Base-by-base conservation (phyloP, 2,113 vertebrate genomes). In the Urocolius indicus region DNA sequence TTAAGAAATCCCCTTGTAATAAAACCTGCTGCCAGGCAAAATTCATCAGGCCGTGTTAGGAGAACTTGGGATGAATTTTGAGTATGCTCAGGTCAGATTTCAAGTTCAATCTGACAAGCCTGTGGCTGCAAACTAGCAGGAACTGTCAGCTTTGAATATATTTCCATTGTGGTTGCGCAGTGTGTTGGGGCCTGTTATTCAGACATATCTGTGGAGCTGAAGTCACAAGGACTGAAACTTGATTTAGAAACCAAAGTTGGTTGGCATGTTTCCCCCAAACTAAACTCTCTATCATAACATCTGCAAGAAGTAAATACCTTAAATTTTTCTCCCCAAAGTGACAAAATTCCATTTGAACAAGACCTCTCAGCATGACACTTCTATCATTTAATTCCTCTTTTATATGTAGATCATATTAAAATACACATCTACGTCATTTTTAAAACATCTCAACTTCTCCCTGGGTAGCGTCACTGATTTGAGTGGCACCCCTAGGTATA, bases 31-130 rank as follows among this genome's bases (percentile, higher is more conserved):
- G 76, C 76, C 68, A 96, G 87, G 92, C 92, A 95, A 93, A 90
- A 96, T 74, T 96, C 88, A 94, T 93, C 94, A 92, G 57, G 85
- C 90, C 65, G 65, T 5, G 16, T 88, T 59, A 91, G 63, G 59
- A 93, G 87, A 92, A 86, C 65, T 93, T 77, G 82, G 90, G 79
- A 69, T 96, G 94, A 96, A 96, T 97, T 96, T 93, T 95, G 82
- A 96, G 85, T 80, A 36, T 68, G 68, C 24, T 91, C 0, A 3
- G 95, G 94, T 95, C 92, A 90, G 90, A 93, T 95, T 94, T 95
- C 91, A 92, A 88, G 92, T 85, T 94, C 91, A 90, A 34, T 93
- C 63, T 95, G 91, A 95, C 87, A 95, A 93, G 87, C 63, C 82
- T n/a, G 55, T 94, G 87, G 85, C 92, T 96, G 75, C 88, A 96